phyloP scores from a whole-genome alignment of 2,888 invertebrate species.

The Macaria liturata region DNA sequence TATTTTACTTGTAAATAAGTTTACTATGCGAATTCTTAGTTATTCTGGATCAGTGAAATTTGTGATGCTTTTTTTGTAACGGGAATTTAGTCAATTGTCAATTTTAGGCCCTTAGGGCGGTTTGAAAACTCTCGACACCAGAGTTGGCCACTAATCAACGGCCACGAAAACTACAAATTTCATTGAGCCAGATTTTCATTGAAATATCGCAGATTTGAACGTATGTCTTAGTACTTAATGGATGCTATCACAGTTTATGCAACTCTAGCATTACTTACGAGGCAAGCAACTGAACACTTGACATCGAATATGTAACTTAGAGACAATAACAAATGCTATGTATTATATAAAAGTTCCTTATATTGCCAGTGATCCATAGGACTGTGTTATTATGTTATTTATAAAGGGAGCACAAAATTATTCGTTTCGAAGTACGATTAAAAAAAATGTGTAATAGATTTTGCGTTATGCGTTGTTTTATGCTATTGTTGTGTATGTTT shows the following conservation, averaged over 20 bases:
- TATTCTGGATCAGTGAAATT: too few relatives aligned
- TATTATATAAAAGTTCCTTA: conserved; percentile 34
- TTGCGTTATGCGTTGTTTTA: conserved; percentile 28
- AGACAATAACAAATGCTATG: conserved; percentile 26
- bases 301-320: conserved; percentile 32
- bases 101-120: too few relatives aligned
- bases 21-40: too few relatives aligned
- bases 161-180: too few relatives aligned
- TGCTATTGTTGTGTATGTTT: conserved; percentile 39
- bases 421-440: conserved; percentile 15
- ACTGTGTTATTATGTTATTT: conserved; percentile 4
- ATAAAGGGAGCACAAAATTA: conserved; percentile 23
- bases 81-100: too few relatives aligned
- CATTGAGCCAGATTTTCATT: too few relatives aligned
- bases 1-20: background rate
- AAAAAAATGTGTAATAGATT: conserved; percentile 20
- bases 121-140: too few relatives aligned
- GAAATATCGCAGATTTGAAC: too few relatives aligned
- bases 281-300: conserved; percentile 17
- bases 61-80: too few relatives aligned
- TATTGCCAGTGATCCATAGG: conserved; percentile 20
- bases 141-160: too few relatives aligned
- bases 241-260: too few relatives aligned
- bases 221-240: too few relatives aligned
- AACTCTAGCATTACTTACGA: conserved; percentile 5